Percentiles rank a stretch among this genome's conserved stretches.
Conservation (phyloP, 2,113 vertebrate genomes). For the Myanophis thanlyinensis region DNA sequence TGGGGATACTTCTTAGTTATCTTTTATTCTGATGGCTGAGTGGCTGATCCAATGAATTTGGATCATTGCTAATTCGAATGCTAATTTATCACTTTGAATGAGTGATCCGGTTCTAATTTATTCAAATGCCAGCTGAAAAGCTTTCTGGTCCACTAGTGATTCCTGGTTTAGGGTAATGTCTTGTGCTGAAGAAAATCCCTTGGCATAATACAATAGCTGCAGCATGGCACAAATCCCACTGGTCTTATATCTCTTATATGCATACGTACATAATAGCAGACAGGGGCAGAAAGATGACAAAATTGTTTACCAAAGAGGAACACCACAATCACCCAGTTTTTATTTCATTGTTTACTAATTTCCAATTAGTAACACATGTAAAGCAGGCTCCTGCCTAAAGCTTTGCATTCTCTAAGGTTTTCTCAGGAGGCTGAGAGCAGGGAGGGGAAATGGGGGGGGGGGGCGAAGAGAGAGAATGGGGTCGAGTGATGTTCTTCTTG, state of each 20-base stretch:
- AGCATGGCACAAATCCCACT: slow-evolving; percentile 30
- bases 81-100: neutral
- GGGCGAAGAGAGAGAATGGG: neutral
- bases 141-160: neutral
- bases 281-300: neutral
- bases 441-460: no score
- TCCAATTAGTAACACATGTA: neutral
- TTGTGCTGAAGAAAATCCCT: slow-evolving; percentile 19
- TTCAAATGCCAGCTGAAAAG: neutral
- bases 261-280: neutral
- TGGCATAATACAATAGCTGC: slow-evolving; percentile 37
- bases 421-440: neutral
- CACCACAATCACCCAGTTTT: accelerated
- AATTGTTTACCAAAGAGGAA: neutral
- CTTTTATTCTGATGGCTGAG: neutral
- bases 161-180: neutral
- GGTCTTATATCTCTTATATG: slow-evolving; percentile 6
- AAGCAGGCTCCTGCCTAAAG: neutral
- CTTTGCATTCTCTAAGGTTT: neutral
- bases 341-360: neutral
- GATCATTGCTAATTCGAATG: slow-evolving; percentile 21
- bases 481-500: neutral
- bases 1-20: neutral
- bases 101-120: neutral
- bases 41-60: neutral